Base-by-base conservation (phyloP, 2,888 invertebrate species). In the Myopa tessellatipennis region DNA sequence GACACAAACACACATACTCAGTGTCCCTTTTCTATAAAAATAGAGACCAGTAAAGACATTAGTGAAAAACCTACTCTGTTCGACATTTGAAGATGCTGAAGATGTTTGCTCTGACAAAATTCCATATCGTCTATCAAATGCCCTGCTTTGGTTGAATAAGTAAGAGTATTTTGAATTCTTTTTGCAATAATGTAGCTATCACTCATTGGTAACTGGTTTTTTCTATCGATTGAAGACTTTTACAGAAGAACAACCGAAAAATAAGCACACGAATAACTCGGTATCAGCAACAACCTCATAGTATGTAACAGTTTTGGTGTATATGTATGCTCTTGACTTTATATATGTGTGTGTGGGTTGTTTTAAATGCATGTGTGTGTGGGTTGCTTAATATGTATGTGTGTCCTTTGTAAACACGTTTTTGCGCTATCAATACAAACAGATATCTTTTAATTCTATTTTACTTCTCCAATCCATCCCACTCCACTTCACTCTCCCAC, bases 281-380 rank as follows among this genome's bases (percentile, higher is more conserved):
- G 36, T 67, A 40, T 67, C 67, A 18, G 40, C 67, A 67, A 67
- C 67, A 67, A 14, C 40, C n/a, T 40, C 16, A 40, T 12, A 67
- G 67, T 40, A 3, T 67, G 63, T 36, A 65, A 36, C 26, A 65
- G 16, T 36, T 14, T 34, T 26, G 6, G 63, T 16, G 16, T 34
- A 36, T 16, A 14, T 38, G 14, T 65, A 84, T 84, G 85, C 85
- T 85, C 85, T 84, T 84, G 84, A 85, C 85, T 84, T 85, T 85
- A 50, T 10, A 50, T 10, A 3, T 14, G 50, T 50, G 50, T 10
- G 8, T 26, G 26, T 26, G 26, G 26, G 26, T 26, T 26, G 26
- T 26, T 26, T 26, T 26, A 26, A 26, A 26, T 26, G 26, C 2
- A 2, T 26, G 26, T 26, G 26, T 26, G 26, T 26, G 26, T 26